Percentiles rank a stretch among this genome's conserved stretches.
These are phyloP conservation scores for Arge pagana DNA, from an alignment of 2,888 invertebrate genomes.

Conservation along the genomic window DNA sequence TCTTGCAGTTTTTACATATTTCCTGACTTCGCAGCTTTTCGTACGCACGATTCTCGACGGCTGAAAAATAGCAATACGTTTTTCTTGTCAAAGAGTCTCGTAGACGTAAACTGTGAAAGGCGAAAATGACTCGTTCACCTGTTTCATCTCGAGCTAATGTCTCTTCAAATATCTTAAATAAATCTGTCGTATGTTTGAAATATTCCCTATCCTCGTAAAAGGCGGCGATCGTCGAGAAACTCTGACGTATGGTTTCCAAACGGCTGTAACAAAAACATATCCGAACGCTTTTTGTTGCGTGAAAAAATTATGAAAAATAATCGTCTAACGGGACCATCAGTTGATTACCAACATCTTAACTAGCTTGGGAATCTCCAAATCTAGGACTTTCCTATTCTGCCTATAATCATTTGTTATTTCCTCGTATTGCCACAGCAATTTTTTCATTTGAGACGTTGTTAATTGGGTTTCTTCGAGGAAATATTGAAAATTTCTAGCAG, in stretches of 20 bases:
- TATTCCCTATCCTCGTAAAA: slow-evolving; percentile 31
- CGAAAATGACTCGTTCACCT: slow-evolving; percentile 19
- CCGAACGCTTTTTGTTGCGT: too few relatives aligned
- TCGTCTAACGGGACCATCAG: not conserved
- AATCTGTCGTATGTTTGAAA: slow-evolving; percentile 23
- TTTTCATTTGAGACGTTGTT: slow-evolving; percentile 36
- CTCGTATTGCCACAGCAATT: slow-evolving; percentile 37
- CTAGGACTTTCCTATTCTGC: slow-evolving; percentile 33
- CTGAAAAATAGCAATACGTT: not conserved
- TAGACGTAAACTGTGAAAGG: not conserved
- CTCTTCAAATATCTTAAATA: slow-evolving; percentile 34
- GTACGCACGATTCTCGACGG: not conserved
- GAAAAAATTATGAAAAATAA: not conserved
- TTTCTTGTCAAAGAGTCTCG: not conserved
- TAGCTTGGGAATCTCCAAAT: slow-evolving; percentile 36
- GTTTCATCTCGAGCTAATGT: slow-evolving; percentile 27
- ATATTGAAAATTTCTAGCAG: slow-evolving; percentile 37
- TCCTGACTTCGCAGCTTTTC: slow-evolving; percentile 20
- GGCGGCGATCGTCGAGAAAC: slow-evolving; percentile 30
- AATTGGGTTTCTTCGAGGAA: slow-evolving; percentile 35
- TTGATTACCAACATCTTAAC: slow-evolving; percentile 37
- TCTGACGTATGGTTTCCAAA: slow-evolving; percentile 28
- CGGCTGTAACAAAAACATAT: slow-evolving; percentile 35
- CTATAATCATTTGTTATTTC: slow-evolving; percentile 36
- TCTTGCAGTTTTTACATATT: slow-evolving; percentile 36